Evolutionary conservation across 2,888 invertebrate species (phyloP), one percentile per base, ranked within the genome.

Genomic region (Temnothorax ravouxi): DNA sequence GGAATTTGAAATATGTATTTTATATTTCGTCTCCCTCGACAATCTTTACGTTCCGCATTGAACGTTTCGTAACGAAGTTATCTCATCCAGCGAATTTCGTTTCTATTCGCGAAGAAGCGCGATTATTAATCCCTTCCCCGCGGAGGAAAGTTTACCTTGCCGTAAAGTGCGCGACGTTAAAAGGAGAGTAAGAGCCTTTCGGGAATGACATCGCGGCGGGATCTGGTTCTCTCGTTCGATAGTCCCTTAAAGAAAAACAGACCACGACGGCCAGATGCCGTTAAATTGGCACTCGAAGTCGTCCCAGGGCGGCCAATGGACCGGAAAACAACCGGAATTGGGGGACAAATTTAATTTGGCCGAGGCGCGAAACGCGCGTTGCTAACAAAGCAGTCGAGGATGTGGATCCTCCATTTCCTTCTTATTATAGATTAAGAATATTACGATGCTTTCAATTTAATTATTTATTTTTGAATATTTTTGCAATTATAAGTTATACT

Each of bases 261-360:
- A 90, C 90, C 89, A 84, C 88, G 81, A 84, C 88, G 81, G 89
- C 92, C 93, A 93, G 93, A 93, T 93, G 93, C 91, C 89, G 88
- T 86, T 85, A 92, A 93, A 93, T 93, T 92, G 93, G 89, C n/a
- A n/a, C n/a, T n/a, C n/a, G n/a, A n/a, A n/a, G n/a, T n/a, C n/a
- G n/a, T n/a, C n/a, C n/a, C n/a, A n/a, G n/a, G n/a, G n/a, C n/a
- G n/a, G n/a, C n/a, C n/a, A n/a, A n/a, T n/a, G n/a, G n/a, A n/a
- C n/a, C n/a, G n/a, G n/a, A n/a, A n/a, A n/a, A n/a, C n/a, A n/a
- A n/a, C n/a, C n/a, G n/a, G n/a, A n/a, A n/a, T n/a, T n/a, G n/a
- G n/a, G n/a, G n/a, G n/a, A n/a, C n/a, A n/a, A n/a, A n/a, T n/a
- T n/a, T n/a, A n/a, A n/a, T n/a, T n/a, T n/a, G n/a, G n/a, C n/a